These are phyloP conservation scores for Neoascia interrupta DNA, from an alignment of 2,888 invertebrate genomes.

Conservation along the genomic window DNA sequence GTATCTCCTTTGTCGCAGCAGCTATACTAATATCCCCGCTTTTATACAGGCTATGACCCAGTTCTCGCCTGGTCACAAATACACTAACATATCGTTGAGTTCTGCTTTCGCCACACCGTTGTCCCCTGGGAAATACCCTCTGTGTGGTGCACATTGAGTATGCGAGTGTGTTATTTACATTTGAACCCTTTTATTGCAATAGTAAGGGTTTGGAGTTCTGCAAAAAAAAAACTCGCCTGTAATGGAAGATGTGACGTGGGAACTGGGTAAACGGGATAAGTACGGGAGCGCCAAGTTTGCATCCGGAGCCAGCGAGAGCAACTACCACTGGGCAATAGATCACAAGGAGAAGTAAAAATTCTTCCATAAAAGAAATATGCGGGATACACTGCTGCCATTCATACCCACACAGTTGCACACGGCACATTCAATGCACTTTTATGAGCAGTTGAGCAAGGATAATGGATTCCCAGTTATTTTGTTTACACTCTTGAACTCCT, in stretches of 20 bases:
- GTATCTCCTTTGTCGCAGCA: constrained; percentile 49
- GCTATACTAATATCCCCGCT: constrained; percentile 22
- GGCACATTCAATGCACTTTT: constrained; percentile 65
- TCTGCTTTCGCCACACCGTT: constrained; percentile 1
- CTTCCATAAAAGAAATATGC: background rate
- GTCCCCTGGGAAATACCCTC: constrained; percentile 57
- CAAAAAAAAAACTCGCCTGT: constrained; percentile 23
- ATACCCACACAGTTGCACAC: background rate
- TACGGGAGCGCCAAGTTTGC: constrained; percentile 42
- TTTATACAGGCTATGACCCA: constrained; percentile 49
- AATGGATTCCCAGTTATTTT: constrained; percentile 48
- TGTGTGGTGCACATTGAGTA: too few species aligned
- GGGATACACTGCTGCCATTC: background rate
- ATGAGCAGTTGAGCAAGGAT: constrained; percentile 57
- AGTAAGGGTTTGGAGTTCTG: constrained; percentile 43
- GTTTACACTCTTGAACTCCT: constrained; percentile 56
- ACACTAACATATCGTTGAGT: constrained; percentile 37
- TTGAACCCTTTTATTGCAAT: constrained; percentile 59
- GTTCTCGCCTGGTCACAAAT: constrained; percentile 43
- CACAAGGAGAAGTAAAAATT: constrained; percentile 8
- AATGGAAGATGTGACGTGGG: constrained; percentile 33
- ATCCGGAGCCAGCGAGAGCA: constrained; percentile 14
- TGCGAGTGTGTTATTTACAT: constrained; percentile 58
- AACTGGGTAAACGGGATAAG: constrained; percentile 32
- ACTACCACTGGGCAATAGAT: constrained; percentile 58